Evolutionary conservation across 1,140 invertebrate genomes (phyloP).

Genomic region (Odontomachus brunneus): DNA sequence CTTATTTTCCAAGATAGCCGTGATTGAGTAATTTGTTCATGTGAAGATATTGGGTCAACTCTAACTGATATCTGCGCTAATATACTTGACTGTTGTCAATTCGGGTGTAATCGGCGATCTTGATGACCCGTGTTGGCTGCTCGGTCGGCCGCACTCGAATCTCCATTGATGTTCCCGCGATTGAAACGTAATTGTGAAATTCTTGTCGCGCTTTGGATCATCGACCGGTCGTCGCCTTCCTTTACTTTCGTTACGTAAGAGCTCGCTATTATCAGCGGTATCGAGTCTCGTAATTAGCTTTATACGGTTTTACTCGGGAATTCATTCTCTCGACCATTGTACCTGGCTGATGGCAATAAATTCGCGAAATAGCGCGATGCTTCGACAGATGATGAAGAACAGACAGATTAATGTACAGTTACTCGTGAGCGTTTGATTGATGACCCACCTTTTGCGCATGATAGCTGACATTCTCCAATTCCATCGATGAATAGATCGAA

Average conservation of each 20-base stretch:
- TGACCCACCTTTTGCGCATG: conserved; percentile 33
- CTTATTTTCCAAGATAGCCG: conserved; percentile 22
- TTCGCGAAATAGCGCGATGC: conserved; percentile 33
- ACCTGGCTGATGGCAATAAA: conserved; percentile 11
- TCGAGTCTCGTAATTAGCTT: conserved; percentile 53
- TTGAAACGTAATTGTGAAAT: conserved; percentile 75
- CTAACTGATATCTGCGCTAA: no score
- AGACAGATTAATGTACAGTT: conserved; percentile 51
- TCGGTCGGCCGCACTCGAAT: not conserved
- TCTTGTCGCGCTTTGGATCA: conserved; percentile 66
- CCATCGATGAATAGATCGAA: conserved; percentile 1
- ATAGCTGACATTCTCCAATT: conserved; percentile 28
- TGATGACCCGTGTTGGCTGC: conserved; percentile 1
- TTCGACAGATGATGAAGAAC: conserved; percentile 1
- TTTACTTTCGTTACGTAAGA: conserved; percentile 52
- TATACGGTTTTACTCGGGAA: conserved; percentile 28
- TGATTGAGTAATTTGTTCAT: conserved; percentile 29
- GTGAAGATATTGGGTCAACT: no score
- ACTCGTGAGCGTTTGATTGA: conserved; percentile 37
- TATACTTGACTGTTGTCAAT: conserved; percentile 27
- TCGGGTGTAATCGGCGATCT: not conserved
- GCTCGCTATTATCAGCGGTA: conserved; percentile 56
- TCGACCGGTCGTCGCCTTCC: conserved; percentile 68
- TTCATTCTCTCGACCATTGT: conserved; percentile 42
- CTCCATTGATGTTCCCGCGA: conserved; percentile 31